Conservation (phyloP, 2,888 invertebrate genomes). For the Agrotis ipsilon region DNA sequence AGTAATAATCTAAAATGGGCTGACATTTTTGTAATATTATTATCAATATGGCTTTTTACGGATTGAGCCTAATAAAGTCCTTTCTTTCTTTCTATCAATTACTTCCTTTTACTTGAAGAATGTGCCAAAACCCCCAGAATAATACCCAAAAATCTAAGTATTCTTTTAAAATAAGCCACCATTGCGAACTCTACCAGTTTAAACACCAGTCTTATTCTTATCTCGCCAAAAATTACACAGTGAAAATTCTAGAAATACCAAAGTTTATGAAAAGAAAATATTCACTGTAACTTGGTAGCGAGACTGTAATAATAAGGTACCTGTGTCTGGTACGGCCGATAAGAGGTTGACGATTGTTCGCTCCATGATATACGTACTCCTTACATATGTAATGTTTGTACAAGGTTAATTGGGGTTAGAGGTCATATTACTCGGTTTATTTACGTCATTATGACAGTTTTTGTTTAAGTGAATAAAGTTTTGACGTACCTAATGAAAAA, state of each 20-base stretch:
- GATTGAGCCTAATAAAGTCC: too few species aligned
- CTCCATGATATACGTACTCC: constrained; percentile 1
- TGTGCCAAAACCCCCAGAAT: too few species aligned
- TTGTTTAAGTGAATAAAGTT: background rate
- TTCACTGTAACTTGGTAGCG: constrained; percentile 1
- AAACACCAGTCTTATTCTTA: background rate
- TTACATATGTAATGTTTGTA: constrained; percentile 34
- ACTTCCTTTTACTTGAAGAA: too few species aligned
- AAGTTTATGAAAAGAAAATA: constrained; percentile 4
- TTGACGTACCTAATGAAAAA: background rate
- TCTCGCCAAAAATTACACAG: background rate
- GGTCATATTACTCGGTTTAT: constrained; percentile 9
- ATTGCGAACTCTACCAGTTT: background rate
- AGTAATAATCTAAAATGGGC: too few species aligned
- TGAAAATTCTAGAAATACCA: background rate
- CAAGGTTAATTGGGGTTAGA: constrained; percentile 25
- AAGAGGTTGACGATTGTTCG: constrained; percentile 13
- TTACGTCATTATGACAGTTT: constrained; percentile 16
- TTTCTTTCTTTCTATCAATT: too few species aligned
- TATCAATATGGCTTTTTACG: too few species aligned
- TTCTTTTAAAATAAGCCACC: background rate
- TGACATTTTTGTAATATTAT: too few species aligned
- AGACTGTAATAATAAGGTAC: constrained; percentile 5
- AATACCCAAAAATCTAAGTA: background rate
- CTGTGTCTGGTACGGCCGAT: constrained; percentile 18